Base-by-base conservation (phyloP, 2,113 vertebrate species). In the Ia io region DNA sequence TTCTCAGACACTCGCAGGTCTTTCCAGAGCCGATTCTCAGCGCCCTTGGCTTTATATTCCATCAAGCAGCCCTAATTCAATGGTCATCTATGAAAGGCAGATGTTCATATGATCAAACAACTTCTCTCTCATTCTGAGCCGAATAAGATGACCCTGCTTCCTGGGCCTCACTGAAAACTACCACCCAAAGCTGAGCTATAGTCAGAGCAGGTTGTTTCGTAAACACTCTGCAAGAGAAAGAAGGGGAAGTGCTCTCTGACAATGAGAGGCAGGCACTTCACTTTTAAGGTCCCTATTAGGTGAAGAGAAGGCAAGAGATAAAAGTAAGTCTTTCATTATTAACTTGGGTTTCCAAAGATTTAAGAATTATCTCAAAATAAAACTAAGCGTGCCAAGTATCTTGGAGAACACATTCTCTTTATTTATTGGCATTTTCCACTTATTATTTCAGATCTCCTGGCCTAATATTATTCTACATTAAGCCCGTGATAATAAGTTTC, bases 401-500 rank as follows among this genome's bases (percentile, higher is more conserved):
- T 56, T 44, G 47, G 44, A 70, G 51, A 95, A 92, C 23, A 92
- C 69, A 79, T 40, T 84, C 91, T 59, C 56, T 91, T 88, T 96
- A 96, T 93, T 96, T 97, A 90, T 9, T 95, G 82, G 80, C 77
- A 96, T 96, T 96, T 92, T 59, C 47, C 89, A 91, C 63, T 76
- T 90, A 94, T 59, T 94, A 97, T 86, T 93, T 96, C 83, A 95
- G 85, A 96, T 67, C 63, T 84, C 78, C 65, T 76, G 47, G 56
- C 85, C 92, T 94, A 94, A 91, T 93, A 91, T 90, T 95, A 96
- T 96, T 96, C 94, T 77, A 91, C 96, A 93, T 94, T 97, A 96
- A 97, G 92, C 96, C 96, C 56, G 10, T 95, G 92, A 97, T 97
- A 95, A 95, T 95, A 96, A 95, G 90, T 96, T 97, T 97, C 94